Evolutionary conservation across 2,797 vertebrate genomes (phyloP).

Genomic region (Chloroceryle amazona): DNA sequence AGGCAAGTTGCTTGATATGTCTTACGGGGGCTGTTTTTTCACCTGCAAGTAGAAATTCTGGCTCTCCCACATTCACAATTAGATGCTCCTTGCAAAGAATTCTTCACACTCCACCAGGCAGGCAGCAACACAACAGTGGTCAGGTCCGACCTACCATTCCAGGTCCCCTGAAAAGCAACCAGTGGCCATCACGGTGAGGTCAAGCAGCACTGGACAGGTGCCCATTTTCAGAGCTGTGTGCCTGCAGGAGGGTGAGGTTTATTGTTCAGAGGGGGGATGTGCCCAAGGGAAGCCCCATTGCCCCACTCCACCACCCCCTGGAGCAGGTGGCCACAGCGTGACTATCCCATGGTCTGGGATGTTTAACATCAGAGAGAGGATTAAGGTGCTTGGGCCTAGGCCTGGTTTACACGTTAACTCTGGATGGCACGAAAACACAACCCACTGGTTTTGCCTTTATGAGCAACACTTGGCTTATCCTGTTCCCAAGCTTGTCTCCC

Average conservation of each 20-base stretch:
- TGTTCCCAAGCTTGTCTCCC: constrained; percentile 25
- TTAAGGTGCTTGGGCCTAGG: neutral
- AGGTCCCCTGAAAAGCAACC: neutral
- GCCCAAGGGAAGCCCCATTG: neutral
- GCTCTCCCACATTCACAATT: neutral
- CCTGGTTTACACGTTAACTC: neutral
- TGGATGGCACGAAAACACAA: neutral
- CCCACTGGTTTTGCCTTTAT: neutral
- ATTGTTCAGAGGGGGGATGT: neutral
- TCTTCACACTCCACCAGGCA: neutral
- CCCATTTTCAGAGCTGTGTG: neutral
- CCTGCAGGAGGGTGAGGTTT: fast-evolving
- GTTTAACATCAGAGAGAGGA: neutral
- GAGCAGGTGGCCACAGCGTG: fast-evolving
- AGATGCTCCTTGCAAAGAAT: neutral
- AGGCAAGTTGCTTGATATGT: fast-evolving
- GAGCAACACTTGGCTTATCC: constrained; percentile 33
- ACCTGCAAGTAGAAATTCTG: neutral
- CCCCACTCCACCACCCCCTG: neutral
- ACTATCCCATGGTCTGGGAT: neutral
- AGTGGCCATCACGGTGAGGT: neutral
- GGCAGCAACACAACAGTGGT: neutral
- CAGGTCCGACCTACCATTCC: neutral
- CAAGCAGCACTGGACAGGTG: neutral
- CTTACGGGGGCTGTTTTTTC: neutral